Conservation (phyloP, 2,797 vertebrate species). For the Clarias platycephalus region DNA sequence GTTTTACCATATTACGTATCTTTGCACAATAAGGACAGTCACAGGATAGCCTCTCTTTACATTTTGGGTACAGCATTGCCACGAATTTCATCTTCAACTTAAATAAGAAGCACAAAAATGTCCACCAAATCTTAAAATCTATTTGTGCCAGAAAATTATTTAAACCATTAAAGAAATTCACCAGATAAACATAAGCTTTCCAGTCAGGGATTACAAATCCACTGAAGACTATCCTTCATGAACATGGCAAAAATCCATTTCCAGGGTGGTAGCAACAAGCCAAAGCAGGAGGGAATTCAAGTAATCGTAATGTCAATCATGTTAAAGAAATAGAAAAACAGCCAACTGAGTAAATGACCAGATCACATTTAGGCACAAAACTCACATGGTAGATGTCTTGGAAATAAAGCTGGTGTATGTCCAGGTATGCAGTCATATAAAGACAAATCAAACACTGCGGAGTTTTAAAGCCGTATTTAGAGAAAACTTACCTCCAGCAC, state of each 20-base stretch:
- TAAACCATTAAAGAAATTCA: not conserved
- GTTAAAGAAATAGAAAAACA: not conserved
- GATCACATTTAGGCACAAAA: not conserved
- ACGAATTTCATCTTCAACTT: not conserved
- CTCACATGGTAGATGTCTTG: not conserved
- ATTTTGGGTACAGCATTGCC: not conserved
- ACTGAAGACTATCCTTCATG: not conserved
- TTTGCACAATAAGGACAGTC: not conserved
- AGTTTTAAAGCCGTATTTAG: not conserved
- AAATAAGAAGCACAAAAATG: not conserved
- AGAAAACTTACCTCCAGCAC: slow-evolving; percentile 35
- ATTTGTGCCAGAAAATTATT: not conserved
- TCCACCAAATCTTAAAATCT: not conserved
- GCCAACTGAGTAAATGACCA: slow-evolving; percentile 19
- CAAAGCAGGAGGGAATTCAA: not conserved
- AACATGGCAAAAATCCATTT: not conserved
- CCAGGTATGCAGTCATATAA: not conserved
- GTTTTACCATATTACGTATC: not conserved
- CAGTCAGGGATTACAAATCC: not conserved
- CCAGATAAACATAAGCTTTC: not conserved
- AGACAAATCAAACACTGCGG: not conserved
- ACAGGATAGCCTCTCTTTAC: not conserved
- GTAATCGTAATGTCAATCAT: not conserved
- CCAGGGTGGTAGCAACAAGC: not conserved
- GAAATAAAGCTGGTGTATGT: not conserved